Conservation (phyloP, 2,113 vertebrate genomes). For the Syngnathus typhle region DNA sequence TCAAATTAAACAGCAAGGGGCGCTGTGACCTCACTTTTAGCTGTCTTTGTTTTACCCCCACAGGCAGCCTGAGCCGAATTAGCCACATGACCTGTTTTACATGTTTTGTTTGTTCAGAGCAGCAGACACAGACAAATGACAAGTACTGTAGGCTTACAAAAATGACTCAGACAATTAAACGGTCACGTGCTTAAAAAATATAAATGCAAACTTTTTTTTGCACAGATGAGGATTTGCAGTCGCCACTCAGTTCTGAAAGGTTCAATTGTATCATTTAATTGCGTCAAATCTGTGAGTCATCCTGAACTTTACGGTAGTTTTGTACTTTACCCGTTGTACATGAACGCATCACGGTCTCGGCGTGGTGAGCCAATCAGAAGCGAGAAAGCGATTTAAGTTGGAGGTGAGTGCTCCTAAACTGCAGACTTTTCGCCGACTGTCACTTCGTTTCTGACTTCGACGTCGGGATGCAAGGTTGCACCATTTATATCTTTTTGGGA, state of each 20-base stretch:
- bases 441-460: not conserved
- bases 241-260: not conserved
- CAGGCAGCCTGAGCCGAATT: not conserved
- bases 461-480: not conserved
- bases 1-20: slow-evolving; percentile 24
- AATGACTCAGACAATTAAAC: too few relatives aligned
- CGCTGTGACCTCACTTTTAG: slow-evolving; percentile 8
- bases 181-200: not conserved
- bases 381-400: slow-evolving; percentile 55
- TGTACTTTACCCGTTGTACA: not conserved
- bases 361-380: slow-evolving; percentile 49
- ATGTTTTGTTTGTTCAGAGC: slow-evolving; percentile 2
- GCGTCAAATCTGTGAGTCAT: not conserved
- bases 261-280: too few relatives aligned
- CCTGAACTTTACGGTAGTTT: not conserved
- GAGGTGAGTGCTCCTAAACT: slow-evolving; percentile 12
- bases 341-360: slow-evolving; percentile 27
- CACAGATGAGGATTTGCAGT: not conserved
- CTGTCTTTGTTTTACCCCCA: not conserved
- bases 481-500: too few relatives aligned
- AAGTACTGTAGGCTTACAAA: too few relatives aligned
- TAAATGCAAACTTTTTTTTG: not conserved
- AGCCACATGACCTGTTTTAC: not conserved
- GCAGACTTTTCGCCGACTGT: not conserved
- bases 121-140: not conserved